Evolutionary conservation across 92 coral and sea anemone species (phyloP), one percentile per base, ranked within the genome.

Genomic region (Parazoanthus atlanticus): DNA sequence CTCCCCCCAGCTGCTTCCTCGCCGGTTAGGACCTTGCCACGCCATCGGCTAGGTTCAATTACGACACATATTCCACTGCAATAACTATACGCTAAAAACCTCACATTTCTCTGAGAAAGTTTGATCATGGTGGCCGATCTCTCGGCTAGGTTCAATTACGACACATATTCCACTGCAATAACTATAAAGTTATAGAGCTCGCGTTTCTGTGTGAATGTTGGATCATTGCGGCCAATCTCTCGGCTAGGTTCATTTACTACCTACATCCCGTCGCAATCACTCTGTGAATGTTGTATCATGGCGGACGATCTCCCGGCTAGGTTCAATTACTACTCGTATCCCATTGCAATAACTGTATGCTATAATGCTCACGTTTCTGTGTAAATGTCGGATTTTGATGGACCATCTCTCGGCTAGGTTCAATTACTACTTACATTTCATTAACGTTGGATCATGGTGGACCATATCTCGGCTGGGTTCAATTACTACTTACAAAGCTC

Each of bases 151-250:
- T 13, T 49, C 8, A 49, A 11, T 49, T 10, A 49, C 56, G 0
- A 10, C 56, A 7, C 56, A 8, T 49, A 11, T 13, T 17, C 10
- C 56, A 49, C 1, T 2, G 19, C 21, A 81, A 26, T 40, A 28
- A 21, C 26, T 21, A 61, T 15, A 12, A 79, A 33, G 32, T 15
- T 19, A 34, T 64, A 6, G 4, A 7, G 89, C 95, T 52, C 86
- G 95, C 99, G 90, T 91, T 93, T 88, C 91, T 91, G 88, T 93
- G 98, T 34, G 97, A 93, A 81, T 74, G 85, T 38, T 92, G 91
- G 46, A 95, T 93, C 82, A 91, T 89, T 26, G 91, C 88, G 40
- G 90, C 94, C 99, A 98, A 97, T 69, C 93, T 94, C 74, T 97
- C 99, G n/a, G n/a, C 43, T 40, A 40, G 43, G 6, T 4, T 40